These are phyloP conservation scores for Aegypius monachus DNA, from an alignment of 2,113 vertebrate species.

Conservation along the genomic window DNA sequence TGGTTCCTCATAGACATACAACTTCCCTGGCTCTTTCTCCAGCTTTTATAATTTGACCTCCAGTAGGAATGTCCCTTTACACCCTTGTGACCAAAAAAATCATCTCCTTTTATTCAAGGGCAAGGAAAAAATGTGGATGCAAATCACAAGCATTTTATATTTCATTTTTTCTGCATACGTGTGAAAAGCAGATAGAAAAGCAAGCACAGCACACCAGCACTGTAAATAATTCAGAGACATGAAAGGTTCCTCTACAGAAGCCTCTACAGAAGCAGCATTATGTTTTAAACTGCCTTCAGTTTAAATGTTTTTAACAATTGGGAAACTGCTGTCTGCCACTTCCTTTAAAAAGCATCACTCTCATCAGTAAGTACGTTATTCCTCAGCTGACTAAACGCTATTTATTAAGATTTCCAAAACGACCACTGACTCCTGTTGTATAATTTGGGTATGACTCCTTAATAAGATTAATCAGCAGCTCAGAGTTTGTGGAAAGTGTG, in stretches of 20 bases:
- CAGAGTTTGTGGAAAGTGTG: neutral
- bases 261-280: neutral
- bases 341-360: neutral
- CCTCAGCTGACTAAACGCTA: neutral
- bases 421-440: neutral
- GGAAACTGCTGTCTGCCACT: neutral
- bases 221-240: constrained; percentile 5
- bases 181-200: neutral
- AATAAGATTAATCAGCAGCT: neutral
- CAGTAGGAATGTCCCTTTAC: neutral
- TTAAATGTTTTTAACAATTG: neutral
- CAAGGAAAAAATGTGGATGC: neutral
- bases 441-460: neutral
- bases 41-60: neutral
- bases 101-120: neutral
- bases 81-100: neutral
- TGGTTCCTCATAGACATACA: neutral
- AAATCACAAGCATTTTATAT: neutral
- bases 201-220: neutral
- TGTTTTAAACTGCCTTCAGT: constrained; percentile 6
- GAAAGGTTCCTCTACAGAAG: neutral
- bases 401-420: neutral
- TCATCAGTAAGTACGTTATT: neutral
- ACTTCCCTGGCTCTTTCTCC: neutral
- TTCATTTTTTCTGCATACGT: neutral